Evolutionary conservation across 2,797 vertebrate genomes (phyloP), one percentile per base, ranked within the genome.

Genomic region (Rhadinocentrus ornatus): DNA sequence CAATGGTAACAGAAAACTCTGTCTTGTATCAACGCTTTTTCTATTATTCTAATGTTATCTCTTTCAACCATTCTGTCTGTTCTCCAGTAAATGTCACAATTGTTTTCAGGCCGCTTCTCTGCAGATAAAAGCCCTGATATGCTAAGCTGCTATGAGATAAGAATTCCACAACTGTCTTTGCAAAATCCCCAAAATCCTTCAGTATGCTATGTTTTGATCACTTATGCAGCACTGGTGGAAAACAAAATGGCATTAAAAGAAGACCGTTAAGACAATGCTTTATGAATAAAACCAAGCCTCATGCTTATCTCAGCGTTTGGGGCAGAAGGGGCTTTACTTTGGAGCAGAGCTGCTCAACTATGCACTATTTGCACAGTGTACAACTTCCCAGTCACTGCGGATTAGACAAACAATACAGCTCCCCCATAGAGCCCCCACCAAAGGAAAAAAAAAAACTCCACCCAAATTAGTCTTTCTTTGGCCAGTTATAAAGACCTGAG

Each of bases 351-450:
- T 90, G 82, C 91, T 92, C 89, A 93, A 92, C 93, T 91, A 93
- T 90, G 89, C 90, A 76, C 76, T 93, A 93, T 94, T 93, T 94
- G 91, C 91, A 90, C 89, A 91, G 86, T 77, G 90, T 91, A 93
- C 91, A 92, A 93, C 92, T 93, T 93, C 89, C 90, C 92, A 93
- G 93, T 93, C 89, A 93, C 86, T 90, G 87, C 81, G 90, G 91
- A 93, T 94, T 94, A 94, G 83, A 80, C 91, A 93, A 94, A 94
- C 91, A 93, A 94, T 93, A 80, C 88, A 63, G 75, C 85, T 81
- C 88, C 88, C 88, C 88, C 85, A 86, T 67, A 61, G 80, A 81
- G 70, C 87, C 86, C 75, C 86, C 31, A n/a, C 75, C 68, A 83
- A 89, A 54, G 10, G 16, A 63, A 52, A 52, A 87, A 87, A 82